Evolutionary conservation across 2,888 invertebrate species (phyloP), one percentile per base, ranked within the genome.

Genomic region (Dermolepida albohirtum): DNA sequence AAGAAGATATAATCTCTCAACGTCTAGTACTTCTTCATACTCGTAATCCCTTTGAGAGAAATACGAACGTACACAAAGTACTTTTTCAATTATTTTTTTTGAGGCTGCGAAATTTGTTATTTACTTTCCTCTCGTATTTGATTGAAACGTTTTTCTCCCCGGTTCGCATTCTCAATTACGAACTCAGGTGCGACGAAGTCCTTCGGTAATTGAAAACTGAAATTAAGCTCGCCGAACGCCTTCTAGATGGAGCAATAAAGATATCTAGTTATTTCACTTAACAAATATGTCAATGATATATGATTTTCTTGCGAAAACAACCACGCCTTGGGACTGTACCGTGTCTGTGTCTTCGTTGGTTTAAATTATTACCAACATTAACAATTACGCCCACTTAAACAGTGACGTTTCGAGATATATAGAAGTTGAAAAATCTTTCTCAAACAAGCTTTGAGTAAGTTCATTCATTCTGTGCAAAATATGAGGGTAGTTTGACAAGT

Each of bases 231-330:
- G 39, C 34, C 8, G 47, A 14, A 22, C 27, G 27, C 50, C 22
- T 5, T 11, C 12, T 11, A 40, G 44, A 70, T 68, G 70, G 68
- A 64, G 67, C 68, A 64, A 67, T 71, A 70, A 71, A 71, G 71
- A 71, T 70, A 71, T 70, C 68, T 59, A 68, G 50, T 40, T 22
- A 34, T 52, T 63, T 41, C 59, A 27, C n/a, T 47, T 47, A n/a
- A 47, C 16, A 14, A 17, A 8, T 27, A 27, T 50, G 51, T 41
- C 59, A 51, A 68, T 68, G 70, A 70, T 67, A 43, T 49, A 70
- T 63, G 65, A 66, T 44, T 59, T 49, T 40, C 62, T 55, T 64
- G 49, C 34, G 6, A 10, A 10, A 34, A 1, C 6, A 7, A 8
- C 34, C 6, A 34, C 6, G 40, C 22, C 41, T 14, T 50, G 50